A percentile compares a stretch with the other conserved stretches of the same genome.
Conservation (phyloP, 2,888 invertebrate genomes). For the Rotaria macrura region DNA sequence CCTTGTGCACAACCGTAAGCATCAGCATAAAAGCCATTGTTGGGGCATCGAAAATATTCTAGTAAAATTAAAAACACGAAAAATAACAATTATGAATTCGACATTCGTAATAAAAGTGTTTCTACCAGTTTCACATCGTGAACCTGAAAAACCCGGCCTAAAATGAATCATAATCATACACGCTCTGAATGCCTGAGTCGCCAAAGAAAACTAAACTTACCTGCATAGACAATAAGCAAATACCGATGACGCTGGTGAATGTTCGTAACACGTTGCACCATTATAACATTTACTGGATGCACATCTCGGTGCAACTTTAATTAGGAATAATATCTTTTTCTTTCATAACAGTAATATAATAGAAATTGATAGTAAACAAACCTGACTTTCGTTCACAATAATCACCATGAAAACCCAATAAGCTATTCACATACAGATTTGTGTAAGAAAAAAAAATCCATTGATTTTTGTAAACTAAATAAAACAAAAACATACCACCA, state of each 20-base stretch:
- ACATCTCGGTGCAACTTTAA: neutral
- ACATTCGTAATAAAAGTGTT: too few species aligned
- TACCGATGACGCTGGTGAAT: conserved; percentile 9
- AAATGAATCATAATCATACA: neutral
- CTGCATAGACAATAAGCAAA: conserved; percentile 18
- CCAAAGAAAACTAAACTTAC: neutral
- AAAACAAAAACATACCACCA: neutral
- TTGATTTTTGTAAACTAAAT: neutral
- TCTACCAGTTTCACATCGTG: neutral
- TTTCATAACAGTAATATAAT: too few species aligned
- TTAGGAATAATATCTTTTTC: too few species aligned
- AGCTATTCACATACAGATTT: neutral
- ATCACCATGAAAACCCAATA: conserved; percentile 17
- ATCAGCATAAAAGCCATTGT: conserved; percentile 31
- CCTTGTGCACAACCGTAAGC: conserved; percentile 30
- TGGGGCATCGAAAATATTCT: conserved; percentile 32
- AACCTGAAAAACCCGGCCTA: neutral
- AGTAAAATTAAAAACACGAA: neutral
- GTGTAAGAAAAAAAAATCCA: neutral
- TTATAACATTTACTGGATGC: neutral
- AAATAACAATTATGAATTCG: too few species aligned
- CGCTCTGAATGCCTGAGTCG: too few species aligned
- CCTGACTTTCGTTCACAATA: conserved; percentile 4
- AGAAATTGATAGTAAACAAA: neutral
- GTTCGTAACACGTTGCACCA: neutral